A percentile compares a stretch with the other conserved stretches of the same genome.
These are phyloP conservation scores for Smithornis capensis DNA, from an alignment of 2,113 vertebrate species.

Conservation along the genomic window DNA sequence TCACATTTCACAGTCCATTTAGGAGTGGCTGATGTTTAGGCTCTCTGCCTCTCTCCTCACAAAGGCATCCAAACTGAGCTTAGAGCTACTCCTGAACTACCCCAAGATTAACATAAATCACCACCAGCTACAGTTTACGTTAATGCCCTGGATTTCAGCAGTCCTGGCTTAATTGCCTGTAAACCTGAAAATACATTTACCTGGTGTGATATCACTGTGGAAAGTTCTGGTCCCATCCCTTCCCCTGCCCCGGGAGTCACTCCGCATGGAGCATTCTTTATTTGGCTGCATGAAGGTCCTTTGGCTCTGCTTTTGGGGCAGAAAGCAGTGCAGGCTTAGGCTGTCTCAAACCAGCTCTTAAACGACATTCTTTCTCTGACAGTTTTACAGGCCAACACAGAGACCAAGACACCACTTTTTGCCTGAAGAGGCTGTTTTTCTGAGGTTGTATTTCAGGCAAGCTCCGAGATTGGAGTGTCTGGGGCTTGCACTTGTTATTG, in stretches of 20 bases:
- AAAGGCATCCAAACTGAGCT: neutral
- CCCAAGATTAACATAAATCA: neutral
- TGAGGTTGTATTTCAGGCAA: neutral
- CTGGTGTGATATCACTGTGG: neutral
- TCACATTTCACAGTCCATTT: slow-evolving; percentile 29
- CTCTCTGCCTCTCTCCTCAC: neutral
- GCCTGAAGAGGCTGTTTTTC: neutral
- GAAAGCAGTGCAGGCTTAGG: neutral
- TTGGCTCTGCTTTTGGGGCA: neutral
- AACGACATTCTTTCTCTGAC: neutral
- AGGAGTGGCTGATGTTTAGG: neutral
- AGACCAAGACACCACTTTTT: neutral
- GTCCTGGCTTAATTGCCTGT: neutral
- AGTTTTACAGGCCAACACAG: neutral
- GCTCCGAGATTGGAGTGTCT: neutral
- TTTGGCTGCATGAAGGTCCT: neutral
- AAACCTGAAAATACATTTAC: neutral
- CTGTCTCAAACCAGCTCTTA: neutral
- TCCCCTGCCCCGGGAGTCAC: rapidly evolving
- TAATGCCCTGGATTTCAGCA: neutral
- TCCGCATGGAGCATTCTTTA: neutral
- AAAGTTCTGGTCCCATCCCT: neutral
- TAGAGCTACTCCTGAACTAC: neutral
- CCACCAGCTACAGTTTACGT: neutral
- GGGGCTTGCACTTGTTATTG: neutral